Conservation (phyloP, 2,797 vertebrate species). For the Sebastiscus tertius region DNA sequence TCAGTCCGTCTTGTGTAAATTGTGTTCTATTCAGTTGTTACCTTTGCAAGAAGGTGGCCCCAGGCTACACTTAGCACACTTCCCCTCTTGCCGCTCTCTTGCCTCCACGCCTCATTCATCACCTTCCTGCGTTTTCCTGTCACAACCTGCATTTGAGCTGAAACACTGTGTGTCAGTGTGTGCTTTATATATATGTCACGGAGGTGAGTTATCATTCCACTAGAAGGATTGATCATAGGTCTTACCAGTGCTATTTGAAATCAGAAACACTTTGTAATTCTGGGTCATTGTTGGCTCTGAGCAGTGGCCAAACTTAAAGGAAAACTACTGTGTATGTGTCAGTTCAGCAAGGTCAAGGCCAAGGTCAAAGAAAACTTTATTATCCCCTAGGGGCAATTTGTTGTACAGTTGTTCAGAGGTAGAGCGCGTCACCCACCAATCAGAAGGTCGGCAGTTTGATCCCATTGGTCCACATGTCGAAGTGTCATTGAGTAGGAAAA, state of each 20-base stretch:
- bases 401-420: not conserved
- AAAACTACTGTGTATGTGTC: not conserved
- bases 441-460: too few species aligned
- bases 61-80: slow-evolving; percentile 58
- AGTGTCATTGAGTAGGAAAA: too few species aligned
- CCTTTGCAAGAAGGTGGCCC: slow-evolving; percentile 45
- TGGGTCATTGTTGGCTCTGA: not conserved
- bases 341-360: too few species aligned
- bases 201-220: slow-evolving; percentile 10
- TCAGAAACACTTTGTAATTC: not conserved
- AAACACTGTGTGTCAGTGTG: not conserved
- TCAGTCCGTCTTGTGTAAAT: slow-evolving; percentile 62
- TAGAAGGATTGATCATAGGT: not conserved
- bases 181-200: not conserved
- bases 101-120: slow-evolving; percentile 37
- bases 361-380: too few species aligned
- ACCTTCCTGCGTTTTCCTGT: slow-evolving; percentile 55
- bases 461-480: too few species aligned
- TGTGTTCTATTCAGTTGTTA: slow-evolving; percentile 30
- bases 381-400: too few species aligned
- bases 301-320: not conserved
- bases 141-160: slow-evolving; percentile 38
- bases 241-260: not conserved
- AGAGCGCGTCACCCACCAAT: too few species aligned
- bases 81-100: not conserved